Conservation (phyloP, 2,797 vertebrate species). For the Xenopus petersii region DNA sequence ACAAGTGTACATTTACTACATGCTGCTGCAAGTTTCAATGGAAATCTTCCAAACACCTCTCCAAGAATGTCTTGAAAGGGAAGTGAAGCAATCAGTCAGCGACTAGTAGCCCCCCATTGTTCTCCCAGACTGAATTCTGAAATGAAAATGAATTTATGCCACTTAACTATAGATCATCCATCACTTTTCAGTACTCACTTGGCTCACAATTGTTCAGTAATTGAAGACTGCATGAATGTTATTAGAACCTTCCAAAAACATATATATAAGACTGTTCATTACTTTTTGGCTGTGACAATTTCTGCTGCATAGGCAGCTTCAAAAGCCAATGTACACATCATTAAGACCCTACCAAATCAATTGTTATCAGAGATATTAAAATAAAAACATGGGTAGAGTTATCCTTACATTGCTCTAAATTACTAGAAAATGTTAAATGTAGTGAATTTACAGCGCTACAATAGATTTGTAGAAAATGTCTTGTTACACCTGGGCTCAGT, state of each 20-base stretch:
- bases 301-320: conserved; percentile 8
- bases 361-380: not conserved
- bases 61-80: not conserved
- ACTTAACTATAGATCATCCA: conserved; percentile 5
- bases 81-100: conserved; percentile 26
- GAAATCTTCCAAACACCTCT: not conserved
- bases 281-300: conserved; percentile 18
- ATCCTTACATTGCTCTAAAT: no score
- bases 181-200: conserved; percentile 8
- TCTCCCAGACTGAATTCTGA: conserved; percentile 26
- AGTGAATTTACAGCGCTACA: no score
- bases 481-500: no score
- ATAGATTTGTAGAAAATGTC: no score
- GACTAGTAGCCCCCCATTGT: conserved; percentile 7
- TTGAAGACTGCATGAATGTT: conserved; percentile 13
- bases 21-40: not conserved
- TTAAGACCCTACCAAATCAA: not conserved
- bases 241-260: conserved; percentile 4
- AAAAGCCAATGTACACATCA: conserved; percentile 19
- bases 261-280: conserved; percentile 12
- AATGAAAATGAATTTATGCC: not conserved
- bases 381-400: no score
- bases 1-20: no score
- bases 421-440: no score
- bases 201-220: conserved; percentile 9